Conservation (phyloP, 2,113 vertebrate genomes). For the Shinisaurus crocodilurus region DNA sequence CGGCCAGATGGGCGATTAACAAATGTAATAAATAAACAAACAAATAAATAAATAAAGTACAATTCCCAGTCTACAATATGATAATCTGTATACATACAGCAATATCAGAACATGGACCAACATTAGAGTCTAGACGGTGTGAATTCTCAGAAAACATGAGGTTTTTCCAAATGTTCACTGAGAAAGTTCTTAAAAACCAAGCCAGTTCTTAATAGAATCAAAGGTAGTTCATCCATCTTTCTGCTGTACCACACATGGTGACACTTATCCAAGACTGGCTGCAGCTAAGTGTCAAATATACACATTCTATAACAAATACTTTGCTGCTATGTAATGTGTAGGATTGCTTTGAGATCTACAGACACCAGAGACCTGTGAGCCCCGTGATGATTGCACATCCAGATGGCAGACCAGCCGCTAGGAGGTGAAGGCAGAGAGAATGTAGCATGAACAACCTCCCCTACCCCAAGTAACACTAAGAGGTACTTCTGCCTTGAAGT, state of each 20-base stretch:
- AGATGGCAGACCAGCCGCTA: background rate
- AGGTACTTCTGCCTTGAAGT: background rate
- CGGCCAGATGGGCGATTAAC: no score
- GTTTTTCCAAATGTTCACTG: no score
- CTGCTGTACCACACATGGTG: background rate
- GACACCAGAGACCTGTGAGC: background rate
- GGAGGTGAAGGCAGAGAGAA: background rate
- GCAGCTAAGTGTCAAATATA: background rate
- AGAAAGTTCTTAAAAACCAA: background rate
- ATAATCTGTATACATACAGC: background rate
- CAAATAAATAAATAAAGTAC: no score
- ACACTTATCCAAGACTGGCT: background rate
- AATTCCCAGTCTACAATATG: no score
- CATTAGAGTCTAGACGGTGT: background rate
- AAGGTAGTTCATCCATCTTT: background rate
- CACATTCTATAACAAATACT: background rate
- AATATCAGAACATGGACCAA: background rate
- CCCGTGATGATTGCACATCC: background rate
- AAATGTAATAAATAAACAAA: no score
- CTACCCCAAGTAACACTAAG: background rate
- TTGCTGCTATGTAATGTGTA: background rate
- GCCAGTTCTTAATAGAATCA: background rate
- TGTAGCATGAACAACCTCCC: background rate
- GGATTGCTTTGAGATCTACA: background rate
- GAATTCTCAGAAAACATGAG: background rate